Evolutionary conservation across 2,888 invertebrate species (phyloP).

Genomic region (Entomobrya multifasciata): DNA sequence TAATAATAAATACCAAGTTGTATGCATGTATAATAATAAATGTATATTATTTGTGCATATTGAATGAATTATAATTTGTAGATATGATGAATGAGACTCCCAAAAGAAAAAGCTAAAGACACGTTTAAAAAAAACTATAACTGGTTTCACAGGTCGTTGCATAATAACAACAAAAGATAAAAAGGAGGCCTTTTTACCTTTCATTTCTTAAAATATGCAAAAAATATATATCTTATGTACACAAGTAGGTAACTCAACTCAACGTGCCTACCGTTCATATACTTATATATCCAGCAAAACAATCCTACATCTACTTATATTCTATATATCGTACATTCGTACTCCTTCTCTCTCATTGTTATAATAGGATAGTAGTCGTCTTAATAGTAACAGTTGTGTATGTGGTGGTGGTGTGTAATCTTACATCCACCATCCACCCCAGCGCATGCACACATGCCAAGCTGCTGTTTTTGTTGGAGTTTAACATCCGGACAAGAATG

Average conservation of each 20-base stretch:
- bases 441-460: conserved; percentile 53
- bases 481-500: conserved; percentile 73
- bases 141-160: conserved; percentile 74
- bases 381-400: background rate
- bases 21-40: background rate
- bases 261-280: no score
- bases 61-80: no score
- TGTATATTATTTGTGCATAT: no score
- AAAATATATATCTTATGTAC: no score
- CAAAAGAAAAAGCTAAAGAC: background rate
- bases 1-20: conserved; percentile 41
- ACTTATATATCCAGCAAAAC: no score
- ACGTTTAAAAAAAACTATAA: conserved; percentile 20
- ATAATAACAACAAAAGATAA: conserved; percentile 64
- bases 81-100: conserved; percentile 45
- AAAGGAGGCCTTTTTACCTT: conserved; percentile 66
- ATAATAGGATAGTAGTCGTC: no score
- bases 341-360: no score
- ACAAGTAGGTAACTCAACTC: no score
- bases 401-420: conserved; percentile 4
- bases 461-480: conserved; percentile 55
- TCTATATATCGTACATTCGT: no score
- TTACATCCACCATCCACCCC: conserved; percentile 26
- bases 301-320: no score
- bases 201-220: background rate